Evolutionary conservation across 2,888 invertebrate species (phyloP).

Genomic region (Helobdella robusta): DNA sequence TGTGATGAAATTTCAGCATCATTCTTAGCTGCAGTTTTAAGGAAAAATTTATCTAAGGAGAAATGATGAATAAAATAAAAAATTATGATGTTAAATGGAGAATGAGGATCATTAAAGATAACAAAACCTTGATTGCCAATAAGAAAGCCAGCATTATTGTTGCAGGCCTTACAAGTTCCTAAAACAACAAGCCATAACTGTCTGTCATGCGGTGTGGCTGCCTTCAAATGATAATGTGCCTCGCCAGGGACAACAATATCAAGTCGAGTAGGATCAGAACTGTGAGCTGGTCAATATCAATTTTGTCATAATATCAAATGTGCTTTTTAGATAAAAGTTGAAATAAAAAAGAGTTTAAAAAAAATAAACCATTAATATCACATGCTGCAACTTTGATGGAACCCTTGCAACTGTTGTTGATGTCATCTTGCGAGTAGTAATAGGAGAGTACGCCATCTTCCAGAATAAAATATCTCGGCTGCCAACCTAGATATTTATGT

Average conservation of each 20-base stretch:
- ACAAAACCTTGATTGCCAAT: too few species aligned
- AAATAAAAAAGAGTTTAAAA: not conserved
- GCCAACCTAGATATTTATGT: conserved; percentile 65
- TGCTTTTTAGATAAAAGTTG: not conserved
- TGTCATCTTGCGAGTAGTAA: conserved; percentile 72
- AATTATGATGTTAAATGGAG: too few species aligned
- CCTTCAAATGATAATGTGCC: conserved; percentile 69
- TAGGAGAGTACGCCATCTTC: conserved; percentile 71
- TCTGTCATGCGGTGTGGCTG: conserved; percentile 66
- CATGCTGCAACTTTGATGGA: conserved; percentile 72
- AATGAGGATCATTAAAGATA: too few species aligned
- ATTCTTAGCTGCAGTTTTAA: too few species aligned
- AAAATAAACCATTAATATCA: conserved; percentile 64
- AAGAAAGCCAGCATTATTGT: conserved; percentile 32
- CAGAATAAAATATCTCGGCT: conserved; percentile 73
- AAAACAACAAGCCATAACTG: conserved; percentile 73
- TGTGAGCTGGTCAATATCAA: conserved; percentile 54
- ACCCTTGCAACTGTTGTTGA: conserved; percentile 71
- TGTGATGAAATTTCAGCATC: too few species aligned
- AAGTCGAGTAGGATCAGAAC: conserved; percentile 62
- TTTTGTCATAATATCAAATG: not conserved
- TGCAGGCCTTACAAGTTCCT: conserved; percentile 67
- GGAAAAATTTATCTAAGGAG: too few species aligned
- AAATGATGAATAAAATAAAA: too few species aligned
- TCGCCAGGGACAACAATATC: conserved; percentile 73